Evolutionary conservation across 2,797 vertebrate genomes (phyloP).

Genomic region (Tamandua tetradactyla): DNA sequence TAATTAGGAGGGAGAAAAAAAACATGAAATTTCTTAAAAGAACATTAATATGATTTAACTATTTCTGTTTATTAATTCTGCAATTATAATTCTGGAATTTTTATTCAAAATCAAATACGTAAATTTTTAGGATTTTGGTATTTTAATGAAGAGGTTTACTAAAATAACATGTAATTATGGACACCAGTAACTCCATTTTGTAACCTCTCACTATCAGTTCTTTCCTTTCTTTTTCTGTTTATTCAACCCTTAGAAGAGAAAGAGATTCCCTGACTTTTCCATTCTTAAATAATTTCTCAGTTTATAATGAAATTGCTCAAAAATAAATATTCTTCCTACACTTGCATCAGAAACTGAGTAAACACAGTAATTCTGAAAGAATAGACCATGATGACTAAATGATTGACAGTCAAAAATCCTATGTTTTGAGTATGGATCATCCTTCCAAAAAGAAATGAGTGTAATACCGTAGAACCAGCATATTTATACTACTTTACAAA

Average conservation of each 20-base stretch:
- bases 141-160: constrained; percentile 14
- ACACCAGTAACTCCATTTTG: not conserved
- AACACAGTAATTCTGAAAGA: constrained; percentile 16
- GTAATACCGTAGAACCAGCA: not conserved
- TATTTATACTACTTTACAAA: not conserved
- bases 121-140: not conserved
- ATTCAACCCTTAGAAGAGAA: not conserved
- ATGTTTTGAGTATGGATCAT: not conserved
- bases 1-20: not conserved
- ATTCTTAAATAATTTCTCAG: constrained; percentile 31
- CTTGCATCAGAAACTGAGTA: not conserved
- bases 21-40: constrained; percentile 11
- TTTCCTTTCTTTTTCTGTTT: constrained; percentile 4
- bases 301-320: constrained; percentile 29
- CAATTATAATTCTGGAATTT: not conserved
- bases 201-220: not conserved
- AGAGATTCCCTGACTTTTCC: not conserved
- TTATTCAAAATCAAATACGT: not conserved
- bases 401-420: not conserved
- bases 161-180: not conserved
- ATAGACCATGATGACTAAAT: not conserved
- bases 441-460: not conserved
- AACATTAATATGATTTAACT: not conserved
- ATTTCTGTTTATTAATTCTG: not conserved
- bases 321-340: not conserved